Base-by-base conservation (phyloP, 64 coral and sea anemone genomes). In the Stichodactyla mertensii region DNA sequence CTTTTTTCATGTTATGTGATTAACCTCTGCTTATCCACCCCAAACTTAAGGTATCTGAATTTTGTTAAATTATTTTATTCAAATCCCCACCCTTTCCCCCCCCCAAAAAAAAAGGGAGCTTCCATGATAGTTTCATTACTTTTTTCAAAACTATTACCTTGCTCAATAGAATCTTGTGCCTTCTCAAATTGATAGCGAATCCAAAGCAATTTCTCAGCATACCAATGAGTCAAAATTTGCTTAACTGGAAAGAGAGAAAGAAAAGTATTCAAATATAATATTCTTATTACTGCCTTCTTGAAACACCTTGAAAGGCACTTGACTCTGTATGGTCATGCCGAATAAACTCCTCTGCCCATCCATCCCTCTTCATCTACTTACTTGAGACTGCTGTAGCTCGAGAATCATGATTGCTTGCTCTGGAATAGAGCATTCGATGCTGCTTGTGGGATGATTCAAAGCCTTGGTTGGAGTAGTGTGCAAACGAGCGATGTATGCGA, bases 361-460 rank as follows among this genome's bases (percentile, higher is more conserved):
- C 20, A n/a, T 23, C 7, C 66, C 16, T 9, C 8, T 7, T 8
- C 7, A 7, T 23, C 2, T 71, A 77, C 88, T 83, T 89, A 71
- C 88, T 36, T 69, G 88, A 84, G 4, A 61, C 52, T 5, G 67
- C 88, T 83, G 78, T 18, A 18, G 54, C 88, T 10, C 57, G 45
- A 18, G 58, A 61, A 77, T 89, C 88, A 84, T 89, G 79, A 51
- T 31, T 89, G 5, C 61, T 83, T 82, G 87, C 87, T 51, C 57
- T 89, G 59, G 79, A 89, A 57, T 89, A 71, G 6, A 84, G 61
- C 60, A 20, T 55, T 52, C 88, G 53, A 67, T 89, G 80, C 12
- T 79, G 88, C 61, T 89, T 89, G 54, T 89, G 80, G 22, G 58
- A 89, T 22, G 87, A 20, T 83, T 89, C 87, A 55, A 89, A 89